These are phyloP conservation scores for Coregonus clupeaformis DNA, from an alignment of 2,113 vertebrate genomes.

Conservation along the genomic window DNA sequence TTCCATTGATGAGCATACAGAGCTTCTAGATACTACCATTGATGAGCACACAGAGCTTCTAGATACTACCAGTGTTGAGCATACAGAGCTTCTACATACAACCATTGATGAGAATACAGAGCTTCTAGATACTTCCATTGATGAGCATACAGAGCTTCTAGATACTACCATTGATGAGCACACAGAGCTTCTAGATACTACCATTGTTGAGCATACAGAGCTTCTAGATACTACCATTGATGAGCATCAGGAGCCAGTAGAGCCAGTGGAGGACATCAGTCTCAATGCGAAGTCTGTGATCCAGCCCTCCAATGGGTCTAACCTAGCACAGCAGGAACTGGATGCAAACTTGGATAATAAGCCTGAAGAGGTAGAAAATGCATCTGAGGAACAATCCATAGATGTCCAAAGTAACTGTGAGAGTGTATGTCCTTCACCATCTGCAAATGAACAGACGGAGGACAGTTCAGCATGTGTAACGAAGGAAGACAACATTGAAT, in stretches of 20 bases:
- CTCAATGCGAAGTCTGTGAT: constrained; percentile 59
- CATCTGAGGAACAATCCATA: constrained; percentile 23
- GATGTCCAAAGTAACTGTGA: constrained; percentile 17
- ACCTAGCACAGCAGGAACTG: constrained; percentile 14
- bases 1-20: no score
- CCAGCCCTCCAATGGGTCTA: constrained; percentile 12
- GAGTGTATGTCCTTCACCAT: constrained; percentile 12
- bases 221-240: no score
- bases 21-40: no score
- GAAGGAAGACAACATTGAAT: constrained; percentile 32
- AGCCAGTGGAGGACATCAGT: constrained; percentile 47
- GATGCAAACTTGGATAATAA: constrained; percentile 24
- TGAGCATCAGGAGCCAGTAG: constrained; percentile 31
- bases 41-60: no score
- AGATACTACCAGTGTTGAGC: no score
- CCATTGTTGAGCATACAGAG: no score
- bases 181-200: no score
- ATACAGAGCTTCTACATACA: no score
- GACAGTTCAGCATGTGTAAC: constrained; percentile 5
- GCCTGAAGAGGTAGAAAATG: constrained; percentile 23
- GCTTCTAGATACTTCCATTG: no score
- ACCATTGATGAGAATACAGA: no score
- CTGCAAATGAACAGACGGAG: constrained; percentile 31
- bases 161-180: no score
- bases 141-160: no score